Evolutionary conservation across 2,888 invertebrate species (phyloP).

Genomic region (Drosophila colorata): DNA sequence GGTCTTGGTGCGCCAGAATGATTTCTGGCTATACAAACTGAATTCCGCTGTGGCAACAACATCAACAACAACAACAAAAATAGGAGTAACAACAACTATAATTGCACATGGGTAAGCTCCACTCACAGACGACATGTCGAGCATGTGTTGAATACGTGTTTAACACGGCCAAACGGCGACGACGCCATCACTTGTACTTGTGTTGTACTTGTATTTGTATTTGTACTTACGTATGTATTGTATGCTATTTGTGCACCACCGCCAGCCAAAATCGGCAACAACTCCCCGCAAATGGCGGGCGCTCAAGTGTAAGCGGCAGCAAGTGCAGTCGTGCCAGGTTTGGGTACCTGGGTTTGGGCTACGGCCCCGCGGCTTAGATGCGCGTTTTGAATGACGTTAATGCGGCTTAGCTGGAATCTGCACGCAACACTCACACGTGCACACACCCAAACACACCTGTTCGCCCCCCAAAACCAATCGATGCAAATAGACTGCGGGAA

Average conservation of each 20-base stretch:
- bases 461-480: conserved; percentile 7
- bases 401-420: conserved; percentile 65
- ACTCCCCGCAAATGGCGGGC: conserved; percentile 15
- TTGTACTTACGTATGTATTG: conserved; percentile 42
- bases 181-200: conserved; percentile 38
- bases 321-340: conserved; percentile 49
- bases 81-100: conserved; percentile 29
- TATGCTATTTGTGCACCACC: conserved; percentile 53
- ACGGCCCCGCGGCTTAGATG: conserved; percentile 46
- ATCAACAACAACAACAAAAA: conserved; percentile 14
- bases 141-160: conserved; percentile 79
- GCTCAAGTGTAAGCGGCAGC: conserved; percentile 50
- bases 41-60: conserved; percentile 53
- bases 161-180: conserved; percentile 69
- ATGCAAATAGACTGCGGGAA: conserved; percentile 44
- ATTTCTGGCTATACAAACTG: conserved; percentile 72
- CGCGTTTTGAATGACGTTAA: conserved; percentile 75
- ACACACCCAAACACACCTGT: background rate
- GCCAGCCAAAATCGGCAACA: conserved; percentile 60
- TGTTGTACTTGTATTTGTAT: conserved; percentile 2
- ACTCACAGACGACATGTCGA: conserved; percentile 70
- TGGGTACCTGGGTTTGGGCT: background rate
- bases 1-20: conserved; percentile 52
- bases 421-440: conserved; percentile 29
- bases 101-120: conserved; percentile 11